These are phyloP conservation scores for Dioctria rufipes DNA, from an alignment of 2,888 invertebrate species.

Conservation along the genomic window DNA sequence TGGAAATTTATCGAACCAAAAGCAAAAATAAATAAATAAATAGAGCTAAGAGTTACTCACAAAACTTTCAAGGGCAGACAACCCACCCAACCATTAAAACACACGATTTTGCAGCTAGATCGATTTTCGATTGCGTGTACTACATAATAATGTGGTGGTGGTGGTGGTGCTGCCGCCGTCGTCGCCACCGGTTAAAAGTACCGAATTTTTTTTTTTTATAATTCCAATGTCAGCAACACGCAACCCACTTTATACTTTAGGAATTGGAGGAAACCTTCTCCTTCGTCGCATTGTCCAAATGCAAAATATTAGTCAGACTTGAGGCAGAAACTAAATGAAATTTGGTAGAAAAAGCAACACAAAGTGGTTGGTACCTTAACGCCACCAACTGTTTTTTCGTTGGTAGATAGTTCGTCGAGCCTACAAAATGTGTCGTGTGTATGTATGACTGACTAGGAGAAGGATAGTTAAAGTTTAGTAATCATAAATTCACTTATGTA, in stretches of 20 bases:
- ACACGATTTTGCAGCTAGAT: neutral
- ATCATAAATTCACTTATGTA: neutral
- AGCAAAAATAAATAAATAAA: no score
- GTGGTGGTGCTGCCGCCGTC: no score
- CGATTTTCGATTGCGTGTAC: constrained; percentile 31
- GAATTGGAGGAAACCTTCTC: neutral
- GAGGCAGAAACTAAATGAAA: neutral
- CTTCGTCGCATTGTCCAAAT: neutral
- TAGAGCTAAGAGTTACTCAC: neutral
- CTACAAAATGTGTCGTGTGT: no score
- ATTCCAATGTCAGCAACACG: neutral
- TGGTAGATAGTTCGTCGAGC: neutral
- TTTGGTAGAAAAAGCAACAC: neutral
- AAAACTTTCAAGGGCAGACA: constrained; percentile 26
- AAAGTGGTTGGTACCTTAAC: no score
- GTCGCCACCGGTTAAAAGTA: neutral
- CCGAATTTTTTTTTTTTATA: neutral
- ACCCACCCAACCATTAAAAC: neutral
- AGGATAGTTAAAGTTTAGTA: neutral
- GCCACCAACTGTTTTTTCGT: neutral
- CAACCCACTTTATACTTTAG: neutral
- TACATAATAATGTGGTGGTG: neutral
- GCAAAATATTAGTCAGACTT: constrained; percentile 1
- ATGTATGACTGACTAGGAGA: neutral
- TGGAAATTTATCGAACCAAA: no score